A percentile compares a stretch with the other conserved stretches of the same genome.
Conservation (phyloP, 2,888 invertebrate species). For the Lasioglossum calceatum region DNA sequence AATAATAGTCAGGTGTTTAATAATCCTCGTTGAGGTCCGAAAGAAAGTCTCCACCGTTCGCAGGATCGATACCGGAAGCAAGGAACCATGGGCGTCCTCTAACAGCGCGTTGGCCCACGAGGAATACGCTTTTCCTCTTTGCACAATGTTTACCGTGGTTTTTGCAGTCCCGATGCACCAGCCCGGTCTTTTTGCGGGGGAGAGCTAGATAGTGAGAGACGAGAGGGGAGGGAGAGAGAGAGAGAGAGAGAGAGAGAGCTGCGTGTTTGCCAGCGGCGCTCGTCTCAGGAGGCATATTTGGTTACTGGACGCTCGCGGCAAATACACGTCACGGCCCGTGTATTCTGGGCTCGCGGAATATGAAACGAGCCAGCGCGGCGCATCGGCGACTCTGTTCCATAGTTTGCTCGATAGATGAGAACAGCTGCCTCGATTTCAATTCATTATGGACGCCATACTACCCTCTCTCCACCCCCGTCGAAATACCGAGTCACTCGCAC, state of each 20-base stretch:
- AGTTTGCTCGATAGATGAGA: background rate
- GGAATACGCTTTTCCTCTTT: slow-evolving; percentile 1
- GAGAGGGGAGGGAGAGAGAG: background rate
- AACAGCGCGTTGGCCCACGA: background rate
- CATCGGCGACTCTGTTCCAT: background rate
- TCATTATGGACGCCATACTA: background rate
- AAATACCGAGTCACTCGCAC: background rate
- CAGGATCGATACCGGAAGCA: background rate
- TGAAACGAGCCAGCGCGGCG: slow-evolving; percentile 14
- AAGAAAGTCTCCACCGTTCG: background rate
- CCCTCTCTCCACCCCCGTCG: background rate
- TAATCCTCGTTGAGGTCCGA: background rate
- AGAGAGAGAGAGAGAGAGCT: background rate
- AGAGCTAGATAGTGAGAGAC: background rate
- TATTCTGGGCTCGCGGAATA: slow-evolving; percentile 7
- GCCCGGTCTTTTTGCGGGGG: slow-evolving; percentile 14
- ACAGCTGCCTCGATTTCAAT: slow-evolving; percentile 25
- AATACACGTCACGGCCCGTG: slow-evolving; percentile 34
- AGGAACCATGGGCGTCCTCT: background rate
- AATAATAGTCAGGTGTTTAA: background rate
- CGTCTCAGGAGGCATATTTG: slow-evolving; percentile 52
- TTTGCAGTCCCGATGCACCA: slow-evolving; percentile 7
- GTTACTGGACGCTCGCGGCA: slow-evolving; percentile 44
- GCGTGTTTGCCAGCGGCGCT: slow-evolving; percentile 24
- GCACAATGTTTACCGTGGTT: background rate